Conservation (phyloP, 37 sponge, comb jelly and placozoan genomes). For the Aplysina aerophoba region DNA sequence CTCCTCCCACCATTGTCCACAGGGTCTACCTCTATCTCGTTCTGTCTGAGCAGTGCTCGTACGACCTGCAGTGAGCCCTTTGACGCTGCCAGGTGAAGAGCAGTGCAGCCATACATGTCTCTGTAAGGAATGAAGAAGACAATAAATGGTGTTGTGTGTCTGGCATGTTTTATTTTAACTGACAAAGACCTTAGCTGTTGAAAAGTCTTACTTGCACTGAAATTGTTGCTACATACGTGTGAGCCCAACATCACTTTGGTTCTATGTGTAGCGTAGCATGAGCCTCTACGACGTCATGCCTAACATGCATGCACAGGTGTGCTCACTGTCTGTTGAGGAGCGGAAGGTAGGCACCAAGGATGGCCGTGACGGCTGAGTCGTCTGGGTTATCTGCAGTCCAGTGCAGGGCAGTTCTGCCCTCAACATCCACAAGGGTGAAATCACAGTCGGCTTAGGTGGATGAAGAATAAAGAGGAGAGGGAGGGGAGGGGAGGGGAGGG, state of each 20-base stretch:
- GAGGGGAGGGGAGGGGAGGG: no score
- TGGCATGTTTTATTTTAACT: no score
- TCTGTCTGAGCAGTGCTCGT: conserved; percentile 52
- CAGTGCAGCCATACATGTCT: conserved; percentile 62
- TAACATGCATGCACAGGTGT: neutral
- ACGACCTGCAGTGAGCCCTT: conserved; percentile 54
- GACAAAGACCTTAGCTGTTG: no score
- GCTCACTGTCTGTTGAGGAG: conserved; percentile 70
- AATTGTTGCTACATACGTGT: no score
- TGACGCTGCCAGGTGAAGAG: conserved; percentile 69
- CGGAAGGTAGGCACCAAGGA: conserved; percentile 68
- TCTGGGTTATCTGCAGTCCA: conserved; percentile 79
- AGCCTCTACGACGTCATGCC: no score
- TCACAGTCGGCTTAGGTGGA: conserved; percentile 54
- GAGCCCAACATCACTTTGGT: no score
- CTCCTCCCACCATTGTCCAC: conserved; percentile 59
- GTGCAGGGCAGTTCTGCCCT: conserved; percentile 86
- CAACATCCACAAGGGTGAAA: conserved; percentile 74
- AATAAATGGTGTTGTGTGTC: neutral
- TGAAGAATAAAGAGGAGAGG: no score
- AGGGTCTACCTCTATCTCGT: conserved; percentile 61
- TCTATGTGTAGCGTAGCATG: no score
- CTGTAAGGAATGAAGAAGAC: conserved; percentile 20
- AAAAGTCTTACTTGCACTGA: no score
- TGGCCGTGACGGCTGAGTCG: conserved; percentile 47